Evolutionary conservation across 1,140 invertebrate genomes (phyloP), one percentile per base, ranked within the genome.

Genomic region (Hesperophylax magnus): DNA sequence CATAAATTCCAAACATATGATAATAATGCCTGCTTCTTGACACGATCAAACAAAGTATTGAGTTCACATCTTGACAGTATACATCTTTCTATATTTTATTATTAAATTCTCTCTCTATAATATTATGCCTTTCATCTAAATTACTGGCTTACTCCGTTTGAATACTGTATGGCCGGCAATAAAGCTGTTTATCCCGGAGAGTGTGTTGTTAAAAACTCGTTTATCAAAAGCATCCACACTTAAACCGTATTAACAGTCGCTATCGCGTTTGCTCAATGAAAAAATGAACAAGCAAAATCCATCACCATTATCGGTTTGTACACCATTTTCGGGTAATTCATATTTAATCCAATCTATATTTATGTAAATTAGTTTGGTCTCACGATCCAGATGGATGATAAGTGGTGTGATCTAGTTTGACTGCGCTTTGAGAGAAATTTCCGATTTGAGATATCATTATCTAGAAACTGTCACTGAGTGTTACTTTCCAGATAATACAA

Each of bases 141-240:
- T 47, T 9, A 47, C 11, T 47, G 39, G 11, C 39, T 47, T 47
- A 47, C 1, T 2, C 9, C 39, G 39, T 47, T 14, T 47, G 39
- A 47, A 47, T 47, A 47, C 11, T 47, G 39, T 47, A 47, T 47
- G 11, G 39, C 11, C 9, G 39, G 39, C 39, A 47, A 14, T 47
- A 11, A 14, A 14, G 11, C 39, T 47, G 39, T 47, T 47, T 47
- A 47, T 47, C 11, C 8, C 39, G 6, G 17, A 24, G 1, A 61
- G 58, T 3, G 5, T 6, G 18, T 61, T 18, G 58, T 24, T 20
- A 22, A 20, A 61, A 61, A 61, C 58, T 18, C 18, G 58, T 61
- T 61, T 61, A 5, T 22, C n/a, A 61, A 61, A 61, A 24, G 24
- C n/a, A 24, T 61, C 24, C n/a, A 61, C 58, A 61, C 58, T 61